These are phyloP conservation scores for Erebia epiphron DNA, from an alignment of 2,888 invertebrate species.

Conservation along the genomic window DNA sequence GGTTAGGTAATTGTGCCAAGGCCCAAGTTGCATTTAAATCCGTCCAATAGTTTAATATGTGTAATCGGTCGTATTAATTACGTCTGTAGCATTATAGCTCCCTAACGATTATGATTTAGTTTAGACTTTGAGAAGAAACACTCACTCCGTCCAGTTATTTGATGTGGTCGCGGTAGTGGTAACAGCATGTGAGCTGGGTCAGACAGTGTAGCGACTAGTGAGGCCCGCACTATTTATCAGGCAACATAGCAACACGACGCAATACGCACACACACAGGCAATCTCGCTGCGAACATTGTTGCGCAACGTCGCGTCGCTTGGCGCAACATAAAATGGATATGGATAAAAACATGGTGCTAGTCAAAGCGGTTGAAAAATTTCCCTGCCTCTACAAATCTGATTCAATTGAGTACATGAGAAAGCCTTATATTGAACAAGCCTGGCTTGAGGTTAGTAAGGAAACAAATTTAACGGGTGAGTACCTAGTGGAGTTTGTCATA, in stretches of 20 bases:
- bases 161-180: too few species aligned
- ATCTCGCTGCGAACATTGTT: conserved; percentile 10
- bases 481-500: too few species aligned
- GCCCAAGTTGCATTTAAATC: too few species aligned
- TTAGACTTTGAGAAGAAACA: too few species aligned
- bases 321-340: conserved; percentile 3
- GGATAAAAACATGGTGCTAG: conserved; percentile 13
- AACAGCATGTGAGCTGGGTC: too few species aligned
- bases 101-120: too few species aligned
- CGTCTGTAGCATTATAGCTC: too few species aligned
- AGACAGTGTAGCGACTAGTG: neutral
- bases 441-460: conserved; percentile 10
- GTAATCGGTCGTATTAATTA: too few species aligned
- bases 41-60: too few species aligned
- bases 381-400: conserved; percentile 14
- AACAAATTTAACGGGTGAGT: conserved; percentile 7
- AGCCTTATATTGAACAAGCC: neutral
- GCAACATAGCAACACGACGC: conserved; percentile 4
- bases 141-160: too few species aligned
- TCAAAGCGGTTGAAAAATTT: conserved; percentile 5
- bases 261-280: neutral
- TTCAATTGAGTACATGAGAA: neutral
- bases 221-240: neutral
- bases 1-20: too few species aligned
- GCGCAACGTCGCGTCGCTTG: conserved; percentile 4